Evolutionary conservation across 2,797 vertebrate species (phyloP).

Genomic region (Sphenopsis melanotis): DNA sequence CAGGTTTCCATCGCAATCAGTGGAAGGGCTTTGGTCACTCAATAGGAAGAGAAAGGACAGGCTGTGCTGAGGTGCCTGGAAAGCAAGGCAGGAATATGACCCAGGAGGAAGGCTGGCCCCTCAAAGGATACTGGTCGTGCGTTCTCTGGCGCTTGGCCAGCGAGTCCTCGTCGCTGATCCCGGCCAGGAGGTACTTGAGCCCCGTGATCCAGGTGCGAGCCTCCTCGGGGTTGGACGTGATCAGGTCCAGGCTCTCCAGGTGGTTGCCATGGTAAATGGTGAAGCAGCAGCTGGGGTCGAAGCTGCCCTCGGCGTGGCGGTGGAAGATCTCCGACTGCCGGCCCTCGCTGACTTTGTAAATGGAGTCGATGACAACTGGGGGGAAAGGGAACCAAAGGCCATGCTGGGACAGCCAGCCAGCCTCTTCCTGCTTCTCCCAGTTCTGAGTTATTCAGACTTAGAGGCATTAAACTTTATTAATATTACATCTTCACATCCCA

Average conservation of each 20-base stretch:
- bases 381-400: neutral
- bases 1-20: neutral
- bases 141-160: slow-evolving; percentile 91
- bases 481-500: neutral
- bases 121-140: slow-evolving; percentile 95
- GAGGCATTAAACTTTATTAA: neutral
- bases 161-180: slow-evolving; percentile 96
- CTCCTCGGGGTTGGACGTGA: slow-evolving; percentile 93
- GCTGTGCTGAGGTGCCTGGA: neutral
- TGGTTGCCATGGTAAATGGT: slow-evolving; percentile 96
- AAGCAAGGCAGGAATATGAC: neutral
- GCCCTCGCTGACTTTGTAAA: slow-evolving; percentile 96
- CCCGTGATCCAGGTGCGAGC: slow-evolving; percentile 97
- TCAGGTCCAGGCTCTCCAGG: slow-evolving; percentile 95
- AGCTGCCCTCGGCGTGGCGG: slow-evolving; percentile 88
- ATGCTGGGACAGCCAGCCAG: neutral
- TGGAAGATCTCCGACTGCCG: slow-evolving; percentile 93
- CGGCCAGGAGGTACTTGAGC: slow-evolving; percentile 94
- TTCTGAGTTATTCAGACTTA: neutral
- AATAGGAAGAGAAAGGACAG: neutral
- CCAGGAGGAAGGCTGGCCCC: neutral
- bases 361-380: slow-evolving; percentile 94
- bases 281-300: slow-evolving; percentile 93
- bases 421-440: slow-evolving; percentile 64
- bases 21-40: neutral